Percentiles rank a stretch among this genome's conserved stretches.
phyloP scores from a whole-genome alignment of 1,140 invertebrate species.

The Drosophila kohkoa region DNA sequence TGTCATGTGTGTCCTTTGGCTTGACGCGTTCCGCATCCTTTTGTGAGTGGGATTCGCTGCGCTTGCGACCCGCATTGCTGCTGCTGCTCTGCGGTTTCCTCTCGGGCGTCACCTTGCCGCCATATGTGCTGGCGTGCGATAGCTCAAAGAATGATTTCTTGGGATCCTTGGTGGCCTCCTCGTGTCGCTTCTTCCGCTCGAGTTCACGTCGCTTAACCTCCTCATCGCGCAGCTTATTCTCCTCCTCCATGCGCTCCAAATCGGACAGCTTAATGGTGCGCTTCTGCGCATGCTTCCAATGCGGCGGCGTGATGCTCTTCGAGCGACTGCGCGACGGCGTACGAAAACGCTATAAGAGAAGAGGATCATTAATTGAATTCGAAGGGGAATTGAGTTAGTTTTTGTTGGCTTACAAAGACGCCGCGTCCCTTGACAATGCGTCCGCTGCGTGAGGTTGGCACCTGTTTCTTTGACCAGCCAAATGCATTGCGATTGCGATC shows the following conservation, averaged over 20 bases:
- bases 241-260: slow-evolving; percentile 90
- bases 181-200: slow-evolving; percentile 87
- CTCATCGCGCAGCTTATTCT: slow-evolving; percentile 87
- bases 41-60: slow-evolving; percentile 18
- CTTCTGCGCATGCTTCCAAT: slow-evolving; percentile 95
- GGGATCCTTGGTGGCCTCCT: slow-evolving; percentile 83
- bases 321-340: slow-evolving; percentile 93
- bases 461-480: slow-evolving; percentile 84
- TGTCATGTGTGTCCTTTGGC: slow-evolving; percentile 45
- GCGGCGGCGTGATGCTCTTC: slow-evolving; percentile 93
- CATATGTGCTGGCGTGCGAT: slow-evolving; percentile 80
- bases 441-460: slow-evolving; percentile 89
- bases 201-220: slow-evolving; percentile 87
- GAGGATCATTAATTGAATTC: not conserved
- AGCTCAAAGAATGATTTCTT: slow-evolving; percentile 83
- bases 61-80: slow-evolving; percentile 27
- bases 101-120: slow-evolving; percentile 63
- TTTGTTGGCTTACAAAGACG: slow-evolving; percentile 90
- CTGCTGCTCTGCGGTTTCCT: slow-evolving; percentile 47
- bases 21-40: slow-evolving; percentile 46
- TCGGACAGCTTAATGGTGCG: slow-evolving; percentile 93
- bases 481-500: slow-evolving; percentile 78
- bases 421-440: slow-evolving; percentile 95
- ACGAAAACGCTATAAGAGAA: slow-evolving; percentile 89
- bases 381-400: not conserved